These are phyloP conservation scores for Oligia strigilis DNA, from an alignment of 2,888 invertebrate species.

Conservation along the genomic window DNA sequence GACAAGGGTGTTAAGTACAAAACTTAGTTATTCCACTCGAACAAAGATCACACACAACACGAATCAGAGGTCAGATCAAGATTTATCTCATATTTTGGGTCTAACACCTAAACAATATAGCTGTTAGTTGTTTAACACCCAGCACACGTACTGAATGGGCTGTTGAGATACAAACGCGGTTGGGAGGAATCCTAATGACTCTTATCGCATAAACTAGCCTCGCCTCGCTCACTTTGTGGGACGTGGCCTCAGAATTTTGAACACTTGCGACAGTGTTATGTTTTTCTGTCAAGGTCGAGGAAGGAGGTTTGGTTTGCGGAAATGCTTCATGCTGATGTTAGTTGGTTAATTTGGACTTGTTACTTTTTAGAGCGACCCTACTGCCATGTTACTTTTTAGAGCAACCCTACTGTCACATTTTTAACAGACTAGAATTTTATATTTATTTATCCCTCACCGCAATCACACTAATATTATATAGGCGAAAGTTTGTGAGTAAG, in stretches of 20 bases:
- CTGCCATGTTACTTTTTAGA: too few species aligned
- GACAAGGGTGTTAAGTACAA: neutral
- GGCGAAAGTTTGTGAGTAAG: too few species aligned
- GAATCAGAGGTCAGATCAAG: neutral
- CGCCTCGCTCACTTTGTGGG: slow-evolving; percentile 15
- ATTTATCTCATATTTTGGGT: slow-evolving; percentile 36
- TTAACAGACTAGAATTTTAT: too few species aligned
- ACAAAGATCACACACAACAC: neutral
- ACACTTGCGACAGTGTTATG: neutral
- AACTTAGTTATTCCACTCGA: too few species aligned
- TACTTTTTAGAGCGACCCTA: neutral
- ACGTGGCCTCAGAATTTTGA: slow-evolving; percentile 27
- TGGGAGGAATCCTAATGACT: slow-evolving; percentile 44
- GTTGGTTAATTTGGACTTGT: neutral
- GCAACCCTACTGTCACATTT: too few species aligned
- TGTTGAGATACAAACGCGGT: slow-evolving; percentile 49
- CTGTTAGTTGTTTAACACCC: slow-evolving; percentile 1
- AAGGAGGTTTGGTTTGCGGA: neutral
- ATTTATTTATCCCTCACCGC: too few species aligned
- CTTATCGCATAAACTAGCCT: slow-evolving; percentile 19
- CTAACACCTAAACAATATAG: slow-evolving; percentile 21
- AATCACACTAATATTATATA: too few species aligned
- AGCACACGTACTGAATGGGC: slow-evolving; percentile 42
- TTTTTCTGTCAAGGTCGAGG: neutral
- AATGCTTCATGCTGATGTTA: neutral